A percentile compares a stretch with the other conserved stretches of the same genome.
These are phyloP conservation scores for Stegana nigrithorax DNA, from an alignment of 2,888 invertebrate genomes.

Conservation along the genomic window DNA sequence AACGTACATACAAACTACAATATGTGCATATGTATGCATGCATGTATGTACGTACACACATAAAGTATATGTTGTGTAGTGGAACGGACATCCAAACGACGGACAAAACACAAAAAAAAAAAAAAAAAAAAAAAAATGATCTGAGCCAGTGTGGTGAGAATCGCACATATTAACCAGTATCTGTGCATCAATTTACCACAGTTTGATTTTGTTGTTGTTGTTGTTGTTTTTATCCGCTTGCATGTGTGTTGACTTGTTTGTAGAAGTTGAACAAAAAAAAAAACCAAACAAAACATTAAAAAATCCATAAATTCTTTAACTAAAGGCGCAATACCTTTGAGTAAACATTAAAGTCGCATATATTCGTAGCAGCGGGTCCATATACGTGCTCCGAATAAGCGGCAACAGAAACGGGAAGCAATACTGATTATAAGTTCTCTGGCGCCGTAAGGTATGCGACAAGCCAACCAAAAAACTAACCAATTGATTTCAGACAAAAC, in stretches of 20 bases:
- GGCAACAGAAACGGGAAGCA: slow-evolving; percentile 13
- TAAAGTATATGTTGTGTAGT: slow-evolving; percentile 49
- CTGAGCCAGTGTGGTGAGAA: no score
- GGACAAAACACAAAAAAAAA: slow-evolving; percentile 17
- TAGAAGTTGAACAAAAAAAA: background rate
- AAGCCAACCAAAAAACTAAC: slow-evolving; percentile 8
- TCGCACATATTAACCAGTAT: slow-evolving; percentile 19
- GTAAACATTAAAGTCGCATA: slow-evolving; percentile 8
- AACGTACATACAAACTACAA: slow-evolving; percentile 34
- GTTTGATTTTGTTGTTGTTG: slow-evolving; percentile 7
- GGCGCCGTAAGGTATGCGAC: background rate
- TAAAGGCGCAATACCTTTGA: slow-evolving; percentile 14
- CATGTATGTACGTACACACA: slow-evolving; percentile 38
- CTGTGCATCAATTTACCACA: background rate
- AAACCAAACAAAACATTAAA: background rate
- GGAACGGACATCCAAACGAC: no score
- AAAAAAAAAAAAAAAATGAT: no score
- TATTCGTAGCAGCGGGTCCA: background rate
- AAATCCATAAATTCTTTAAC: background rate
- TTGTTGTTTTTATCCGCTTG: slow-evolving; percentile 30
- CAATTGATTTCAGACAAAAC: slow-evolving; percentile 6
- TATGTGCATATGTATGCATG: slow-evolving; percentile 7
- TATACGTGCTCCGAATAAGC: background rate
- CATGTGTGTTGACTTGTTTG: slow-evolving; percentile 1
- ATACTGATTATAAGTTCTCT: slow-evolving; percentile 33